Percentiles rank a stretch among this genome's conserved stretches.
Conservation (phyloP, 2,888 invertebrate species). For the Baccha elongata region DNA sequence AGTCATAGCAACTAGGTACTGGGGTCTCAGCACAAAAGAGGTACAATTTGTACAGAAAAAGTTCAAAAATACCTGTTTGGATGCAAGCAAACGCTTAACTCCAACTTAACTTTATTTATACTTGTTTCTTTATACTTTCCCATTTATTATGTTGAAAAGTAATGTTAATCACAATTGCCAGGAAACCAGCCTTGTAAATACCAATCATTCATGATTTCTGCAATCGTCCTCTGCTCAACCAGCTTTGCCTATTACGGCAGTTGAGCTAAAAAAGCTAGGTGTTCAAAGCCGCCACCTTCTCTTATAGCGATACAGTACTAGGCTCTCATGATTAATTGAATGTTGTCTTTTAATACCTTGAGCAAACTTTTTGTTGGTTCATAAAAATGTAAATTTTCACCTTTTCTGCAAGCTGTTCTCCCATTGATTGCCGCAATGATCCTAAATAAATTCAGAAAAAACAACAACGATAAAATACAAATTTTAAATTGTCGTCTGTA, state of each 20-base stretch:
- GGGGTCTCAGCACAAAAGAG: constrained; percentile 33
- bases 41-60: background rate
- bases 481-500: background rate
- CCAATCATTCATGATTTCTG: background rate
- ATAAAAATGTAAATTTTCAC: background rate
- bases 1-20: constrained; percentile 36
- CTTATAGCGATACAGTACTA: constrained; percentile 58
- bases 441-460: constrained; percentile 60
- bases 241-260: constrained; percentile 18
- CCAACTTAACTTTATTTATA: constrained; percentile 23
- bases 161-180: constrained; percentile 37
- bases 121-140: constrained; percentile 28
- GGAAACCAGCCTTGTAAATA: constrained; percentile 41
- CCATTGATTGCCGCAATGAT: constrained; percentile 59
- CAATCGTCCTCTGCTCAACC: background rate
- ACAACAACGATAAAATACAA: constrained; percentile 12
- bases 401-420: constrained; percentile 46
- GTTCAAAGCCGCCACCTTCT: constrained; percentile 72
- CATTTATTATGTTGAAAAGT: constrained; percentile 50
- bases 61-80: background rate
- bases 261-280: constrained; percentile 22
- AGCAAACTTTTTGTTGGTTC: background rate
- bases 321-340: constrained; percentile 48
- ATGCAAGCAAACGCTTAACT: constrained; percentile 2
- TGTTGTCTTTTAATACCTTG: background rate